Evolutionary conservation across 2,113 vertebrate genomes (phyloP).

Genomic region (Parus major): DNA sequence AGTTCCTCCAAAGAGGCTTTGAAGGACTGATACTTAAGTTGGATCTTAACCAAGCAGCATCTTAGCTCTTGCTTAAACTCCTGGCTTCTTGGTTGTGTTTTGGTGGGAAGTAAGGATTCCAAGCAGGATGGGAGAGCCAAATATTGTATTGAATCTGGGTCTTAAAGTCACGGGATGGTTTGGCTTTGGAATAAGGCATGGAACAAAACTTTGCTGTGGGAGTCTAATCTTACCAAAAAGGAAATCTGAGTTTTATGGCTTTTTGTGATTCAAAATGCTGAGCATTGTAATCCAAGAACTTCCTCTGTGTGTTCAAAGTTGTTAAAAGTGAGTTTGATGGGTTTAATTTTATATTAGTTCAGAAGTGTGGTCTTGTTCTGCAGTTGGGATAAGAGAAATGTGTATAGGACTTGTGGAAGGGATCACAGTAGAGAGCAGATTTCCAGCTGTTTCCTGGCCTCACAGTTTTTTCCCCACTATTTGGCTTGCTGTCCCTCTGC

Average conservation of each 20-base stretch:
- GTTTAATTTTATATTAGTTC: conserved; percentile 6
- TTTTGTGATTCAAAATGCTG: neutral
- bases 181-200: neutral
- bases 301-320: neutral
- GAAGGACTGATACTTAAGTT: neutral
- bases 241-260: conserved; percentile 18
- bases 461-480: neutral
- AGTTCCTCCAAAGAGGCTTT: neutral
- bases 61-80: neutral
- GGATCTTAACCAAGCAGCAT: neutral
- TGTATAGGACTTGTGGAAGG: neutral
- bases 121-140: neutral
- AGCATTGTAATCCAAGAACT: neutral
- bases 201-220: neutral
- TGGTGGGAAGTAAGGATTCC: neutral
- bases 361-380: neutral
- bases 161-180: neutral
- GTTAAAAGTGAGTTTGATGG: neutral
- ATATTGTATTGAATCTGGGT: neutral
- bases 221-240: neutral
- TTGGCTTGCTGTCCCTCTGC: neutral
- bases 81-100: neutral
- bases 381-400: neutral
- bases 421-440: neutral
- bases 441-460: neutral